Evolutionary conservation across 1,140 invertebrate genomes (phyloP).

Genomic region (Bathynomus jamesi): DNA sequence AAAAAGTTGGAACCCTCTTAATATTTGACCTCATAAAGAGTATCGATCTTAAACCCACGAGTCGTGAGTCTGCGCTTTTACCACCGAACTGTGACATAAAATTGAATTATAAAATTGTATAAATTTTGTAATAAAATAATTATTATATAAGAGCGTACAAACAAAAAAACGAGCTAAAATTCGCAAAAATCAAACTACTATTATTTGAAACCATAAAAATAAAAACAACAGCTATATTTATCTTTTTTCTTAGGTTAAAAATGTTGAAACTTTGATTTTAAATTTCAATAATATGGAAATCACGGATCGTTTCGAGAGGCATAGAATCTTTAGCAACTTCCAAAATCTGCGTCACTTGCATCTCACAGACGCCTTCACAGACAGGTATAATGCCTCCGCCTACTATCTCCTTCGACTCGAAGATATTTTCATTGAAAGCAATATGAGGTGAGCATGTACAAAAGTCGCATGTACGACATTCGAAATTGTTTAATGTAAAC

Average conservation of each 20-base stretch:
- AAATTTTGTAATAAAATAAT: too few relatives aligned
- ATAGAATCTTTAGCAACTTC: conserved; percentile 5
- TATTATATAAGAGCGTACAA: too few relatives aligned
- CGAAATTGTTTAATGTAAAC: neutral
- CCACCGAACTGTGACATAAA: too few relatives aligned
- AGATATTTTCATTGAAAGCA: conserved; percentile 11
- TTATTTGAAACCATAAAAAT: too few relatives aligned
- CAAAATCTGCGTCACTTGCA: conserved; percentile 1
- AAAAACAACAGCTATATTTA: too few relatives aligned
- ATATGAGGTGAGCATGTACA: neutral
- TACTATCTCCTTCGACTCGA: conserved; percentile 4
- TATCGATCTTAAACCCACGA: too few relatives aligned
- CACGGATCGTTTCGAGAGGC: neutral
- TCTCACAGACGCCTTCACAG: conserved; percentile 9
- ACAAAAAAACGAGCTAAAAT: too few relatives aligned
- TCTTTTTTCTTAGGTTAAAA: neutral
- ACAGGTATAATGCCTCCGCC: neutral
- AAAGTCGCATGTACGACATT: neutral
- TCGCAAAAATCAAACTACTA: too few relatives aligned
- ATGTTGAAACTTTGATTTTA: conserved; percentile 6
- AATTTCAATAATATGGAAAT: conserved; percentile 12
- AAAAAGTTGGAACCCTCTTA: too few relatives aligned
- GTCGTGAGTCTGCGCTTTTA: too few relatives aligned
- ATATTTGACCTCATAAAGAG: too few relatives aligned
- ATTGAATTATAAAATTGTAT: too few relatives aligned